Evolutionary conservation across 1,140 invertebrate genomes (phyloP).

Genomic region (Ladona fulva): DNA sequence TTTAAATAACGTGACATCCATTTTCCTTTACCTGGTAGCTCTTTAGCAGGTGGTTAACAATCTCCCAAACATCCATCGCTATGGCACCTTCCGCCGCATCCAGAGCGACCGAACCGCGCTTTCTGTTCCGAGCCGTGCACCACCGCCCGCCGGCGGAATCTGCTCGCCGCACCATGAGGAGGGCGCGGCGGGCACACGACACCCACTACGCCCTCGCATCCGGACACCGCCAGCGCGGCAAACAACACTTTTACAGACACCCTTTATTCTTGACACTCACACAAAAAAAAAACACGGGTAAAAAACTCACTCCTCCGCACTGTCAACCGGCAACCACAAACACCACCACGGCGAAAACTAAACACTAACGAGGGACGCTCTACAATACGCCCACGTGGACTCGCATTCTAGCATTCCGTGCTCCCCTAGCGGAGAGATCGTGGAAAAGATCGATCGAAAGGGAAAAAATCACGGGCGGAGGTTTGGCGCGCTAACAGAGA

Average conservation of each 20-base stretch:
- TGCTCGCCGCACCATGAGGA: constrained; percentile 32
- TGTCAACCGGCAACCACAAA: too few species aligned
- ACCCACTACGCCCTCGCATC: not conserved
- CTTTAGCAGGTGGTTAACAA: constrained; percentile 37
- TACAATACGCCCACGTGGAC: too few species aligned
- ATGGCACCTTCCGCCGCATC: constrained; percentile 24
- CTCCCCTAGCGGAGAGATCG: too few species aligned
- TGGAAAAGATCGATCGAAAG: too few species aligned
- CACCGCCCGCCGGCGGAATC: constrained; percentile 26
- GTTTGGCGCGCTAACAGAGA: too few species aligned
- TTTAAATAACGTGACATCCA: not conserved
- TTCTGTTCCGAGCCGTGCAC: constrained; percentile 19
- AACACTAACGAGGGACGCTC: too few species aligned
- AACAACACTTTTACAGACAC: not conserved
- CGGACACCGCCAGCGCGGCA: not conserved
- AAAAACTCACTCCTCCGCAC: too few species aligned
- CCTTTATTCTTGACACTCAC: not conserved
- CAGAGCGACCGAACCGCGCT: constrained; percentile 22
- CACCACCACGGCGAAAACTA: too few species aligned
- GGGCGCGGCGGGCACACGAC: not conserved
- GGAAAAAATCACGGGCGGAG: too few species aligned
- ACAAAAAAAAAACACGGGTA: too few species aligned
- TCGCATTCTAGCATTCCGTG: too few species aligned
- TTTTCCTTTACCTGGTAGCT: constrained; percentile 28
- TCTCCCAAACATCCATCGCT: constrained; percentile 34